A percentile compares a stretch with the other conserved stretches of the same genome.
Conservation (phyloP, 1,140 invertebrate species). For the Caerostris extrusa region DNA sequence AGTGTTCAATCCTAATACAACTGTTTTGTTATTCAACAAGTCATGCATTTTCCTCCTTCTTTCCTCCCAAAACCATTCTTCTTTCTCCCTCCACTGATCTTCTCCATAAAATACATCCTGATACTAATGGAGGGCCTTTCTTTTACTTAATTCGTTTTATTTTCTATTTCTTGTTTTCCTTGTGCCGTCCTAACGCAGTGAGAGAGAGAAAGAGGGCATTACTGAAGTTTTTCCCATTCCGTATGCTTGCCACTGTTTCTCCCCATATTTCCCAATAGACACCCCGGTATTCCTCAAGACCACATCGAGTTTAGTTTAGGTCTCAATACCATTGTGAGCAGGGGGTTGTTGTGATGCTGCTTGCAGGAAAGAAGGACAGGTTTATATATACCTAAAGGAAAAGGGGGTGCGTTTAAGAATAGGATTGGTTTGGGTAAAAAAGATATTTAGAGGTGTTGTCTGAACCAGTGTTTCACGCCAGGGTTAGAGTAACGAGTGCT, state of each 20-base stretch:
- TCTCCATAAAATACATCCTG: slow-evolving; percentile 65
- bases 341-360: not conserved
- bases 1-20: slow-evolving; percentile 29
- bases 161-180: slow-evolving; percentile 46
- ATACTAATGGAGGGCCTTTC: slow-evolving; percentile 74
- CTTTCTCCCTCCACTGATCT: slow-evolving; percentile 46
- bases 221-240: slow-evolving; percentile 53
- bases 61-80: slow-evolving; percentile 19
- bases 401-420: not conserved
- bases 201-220: slow-evolving; percentile 15
- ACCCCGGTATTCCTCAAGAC: slow-evolving; percentile 32
- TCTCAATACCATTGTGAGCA: slow-evolving; percentile 48
- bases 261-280: slow-evolving; percentile 70
- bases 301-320: slow-evolving; percentile 73
- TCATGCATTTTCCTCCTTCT: slow-evolving; percentile 70
- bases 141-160: slow-evolving; percentile 73
- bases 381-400: slow-evolving; percentile 58
- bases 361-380: not conserved
- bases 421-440: not conserved
- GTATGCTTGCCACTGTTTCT: slow-evolving; percentile 69
- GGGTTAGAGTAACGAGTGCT: slow-evolving; percentile 58
- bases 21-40: slow-evolving; percentile 76
- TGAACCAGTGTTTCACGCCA: not conserved
- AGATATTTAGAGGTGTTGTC: too few relatives aligned
- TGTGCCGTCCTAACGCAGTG: not conserved